Base-by-base conservation (phyloP, 2,888 invertebrate genomes). In the Polydrusus pterygomalis region DNA sequence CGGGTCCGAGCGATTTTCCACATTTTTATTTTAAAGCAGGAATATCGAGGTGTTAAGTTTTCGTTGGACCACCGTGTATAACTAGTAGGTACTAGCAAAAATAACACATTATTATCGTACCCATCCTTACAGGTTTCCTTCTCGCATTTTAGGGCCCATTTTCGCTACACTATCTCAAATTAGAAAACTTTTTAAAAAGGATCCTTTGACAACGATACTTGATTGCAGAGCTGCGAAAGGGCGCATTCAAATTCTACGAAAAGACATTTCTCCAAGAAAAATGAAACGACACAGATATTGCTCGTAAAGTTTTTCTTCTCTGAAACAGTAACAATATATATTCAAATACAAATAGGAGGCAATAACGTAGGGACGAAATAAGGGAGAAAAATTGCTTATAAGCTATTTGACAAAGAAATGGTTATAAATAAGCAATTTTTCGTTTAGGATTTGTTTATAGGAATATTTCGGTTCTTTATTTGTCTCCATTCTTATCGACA, bases 301-400 rank as follows among this genome's bases (percentile, higher is more conserved):
- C 60, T 69, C 58, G 40, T 60, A 60, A 69, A 69, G n/a, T 45
- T 58, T 69, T 69, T 40, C 34, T 58, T 47, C 40, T 38, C 45
- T 18, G 25, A 58, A 60, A 60, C 25, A 69, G 38, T 58, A 60
- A 69, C 69, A 69, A 69, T 69, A 69, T 60, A 56, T 69, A 69
- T 69, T 69, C 69, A 69, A 69, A 69, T 60, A 69, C 69, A 69
- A 69, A 69, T 69, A 69, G 69, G 45, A 45, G 15, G 58, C 17
- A 20, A 17, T 69, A 58, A 69, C 58, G 20, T 34, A 25, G 43
- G 40, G 47, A 7, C 43, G 9, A 69, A 58, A 60, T 69, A 20
- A 18, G 47, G 17, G 45, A 17, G 30, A 30, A 38, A 60, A 60
- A 60, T 60, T 38, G 58, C 58, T 34, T 60, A 60, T 17, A 60